Percentiles rank a stretch among this genome's conserved stretches.
phyloP scores from a whole-genome alignment of 2,888 invertebrate species.

The Ochropleura plecta region DNA sequence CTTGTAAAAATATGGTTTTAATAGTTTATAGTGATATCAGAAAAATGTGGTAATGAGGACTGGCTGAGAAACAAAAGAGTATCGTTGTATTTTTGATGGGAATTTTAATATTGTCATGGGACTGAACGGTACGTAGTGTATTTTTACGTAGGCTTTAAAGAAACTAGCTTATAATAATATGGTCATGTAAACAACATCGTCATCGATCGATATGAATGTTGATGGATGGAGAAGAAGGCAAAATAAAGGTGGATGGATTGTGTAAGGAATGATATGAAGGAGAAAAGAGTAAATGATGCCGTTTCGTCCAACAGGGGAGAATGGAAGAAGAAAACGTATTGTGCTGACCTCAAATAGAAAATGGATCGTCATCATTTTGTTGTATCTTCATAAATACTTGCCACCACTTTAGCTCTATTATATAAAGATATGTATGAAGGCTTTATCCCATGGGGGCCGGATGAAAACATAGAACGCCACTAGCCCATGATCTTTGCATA shows the following conservation, averaged over 20 bases:
- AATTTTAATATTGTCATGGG: neutral
- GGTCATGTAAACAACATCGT: neutral
- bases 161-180: too few species aligned
- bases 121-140: neutral
- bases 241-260: too few species aligned
- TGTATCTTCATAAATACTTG: neutral
- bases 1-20: slow-evolving; percentile 58
- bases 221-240: too few species aligned
- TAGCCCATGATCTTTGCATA: neutral
- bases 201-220: too few species aligned
- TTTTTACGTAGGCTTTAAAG: neutral
- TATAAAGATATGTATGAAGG: neutral
- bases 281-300: too few species aligned
- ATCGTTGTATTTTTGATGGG: slow-evolving; percentile 15
- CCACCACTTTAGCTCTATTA: neutral
- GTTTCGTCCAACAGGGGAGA: too few species aligned
- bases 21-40: slow-evolving; percentile 55
- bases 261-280: too few species aligned
- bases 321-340: too few species aligned
- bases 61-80: slow-evolving; percentile 7
- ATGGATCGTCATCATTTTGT: neutral
- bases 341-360: too few species aligned
- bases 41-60: slow-evolving; percentile 55
- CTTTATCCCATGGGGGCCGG: neutral
- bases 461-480: neutral